phyloP scores from a whole-genome alignment of 2,888 invertebrate species.

The Ochropacha duplaris region DNA sequence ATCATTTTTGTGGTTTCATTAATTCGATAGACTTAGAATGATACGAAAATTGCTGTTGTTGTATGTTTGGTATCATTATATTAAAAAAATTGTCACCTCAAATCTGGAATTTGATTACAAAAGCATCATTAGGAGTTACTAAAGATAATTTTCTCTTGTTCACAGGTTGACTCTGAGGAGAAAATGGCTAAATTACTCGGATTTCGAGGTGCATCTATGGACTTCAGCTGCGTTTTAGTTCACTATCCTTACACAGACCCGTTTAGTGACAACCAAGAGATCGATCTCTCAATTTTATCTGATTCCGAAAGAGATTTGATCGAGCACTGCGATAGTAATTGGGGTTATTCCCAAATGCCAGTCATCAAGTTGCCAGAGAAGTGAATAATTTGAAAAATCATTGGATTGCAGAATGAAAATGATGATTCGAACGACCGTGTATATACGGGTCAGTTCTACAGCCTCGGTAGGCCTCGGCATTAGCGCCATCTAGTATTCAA shows the following conservation, averaged over 20 bases:
- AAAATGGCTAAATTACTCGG: constrained; percentile 76
- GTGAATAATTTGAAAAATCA: constrained; percentile 58
- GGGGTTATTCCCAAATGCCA: constrained; percentile 85
- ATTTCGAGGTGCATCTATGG: constrained; percentile 64
- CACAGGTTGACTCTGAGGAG: constrained; percentile 82
- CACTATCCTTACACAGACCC: constrained; percentile 78
- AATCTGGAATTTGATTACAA: not conserved
- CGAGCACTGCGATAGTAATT: constrained; percentile 86
- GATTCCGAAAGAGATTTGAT: constrained; percentile 85
- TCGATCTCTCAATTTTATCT: constrained; percentile 77
- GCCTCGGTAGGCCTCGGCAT: constrained; percentile 50
- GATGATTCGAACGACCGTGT: constrained; percentile 14
- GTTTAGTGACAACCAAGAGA: constrained; percentile 69
- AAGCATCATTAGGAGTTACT: constrained; percentile 8
- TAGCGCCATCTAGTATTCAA: constrained; percentile 58
- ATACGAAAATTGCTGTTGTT: too few relatives aligned
- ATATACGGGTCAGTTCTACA: constrained; percentile 14
- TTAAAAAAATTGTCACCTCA: too few relatives aligned
- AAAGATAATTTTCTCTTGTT: constrained; percentile 52
- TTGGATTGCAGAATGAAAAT: constrained; percentile 43
- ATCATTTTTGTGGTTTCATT: constrained; percentile 11
- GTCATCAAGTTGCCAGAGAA: constrained; percentile 86
- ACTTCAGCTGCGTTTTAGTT: constrained; percentile 82
- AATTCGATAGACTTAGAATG: not conserved
- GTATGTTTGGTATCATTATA: too few relatives aligned